Percentiles rank a stretch among this genome's conserved stretches.
Conservation (phyloP, 2,797 vertebrate genomes). For the Oryzias dopingdopingensis region DNA sequence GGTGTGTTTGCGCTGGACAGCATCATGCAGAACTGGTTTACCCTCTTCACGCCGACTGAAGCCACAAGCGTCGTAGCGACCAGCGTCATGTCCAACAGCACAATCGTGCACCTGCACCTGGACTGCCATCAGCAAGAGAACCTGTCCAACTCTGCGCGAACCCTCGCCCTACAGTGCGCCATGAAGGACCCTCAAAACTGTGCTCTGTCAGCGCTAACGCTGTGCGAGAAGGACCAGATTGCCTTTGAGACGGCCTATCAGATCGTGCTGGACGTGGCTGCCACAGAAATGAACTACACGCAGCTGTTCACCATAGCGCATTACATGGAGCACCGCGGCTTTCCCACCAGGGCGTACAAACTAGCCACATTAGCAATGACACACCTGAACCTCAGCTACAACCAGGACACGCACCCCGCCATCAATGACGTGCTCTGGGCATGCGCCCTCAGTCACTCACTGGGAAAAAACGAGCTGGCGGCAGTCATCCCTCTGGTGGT, state of each 20-base stretch:
- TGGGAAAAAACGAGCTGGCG: constrained; percentile 96
- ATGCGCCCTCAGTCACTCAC: constrained; percentile 95
- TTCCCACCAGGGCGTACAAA: constrained; percentile 94
- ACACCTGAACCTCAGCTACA: constrained; percentile 97
- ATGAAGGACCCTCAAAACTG: constrained; percentile 99
- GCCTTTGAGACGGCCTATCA: constrained; percentile 98
- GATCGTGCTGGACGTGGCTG: constrained; percentile 94
- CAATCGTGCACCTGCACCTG: constrained; percentile 92
- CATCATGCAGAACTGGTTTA: constrained; percentile 98
- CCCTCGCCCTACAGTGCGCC: constrained; percentile 93
- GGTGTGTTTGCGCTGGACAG: constrained; percentile 93
- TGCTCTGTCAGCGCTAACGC: constrained; percentile 92
- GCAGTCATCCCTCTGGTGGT: constrained; percentile 96
- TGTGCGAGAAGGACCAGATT: constrained; percentile 98
- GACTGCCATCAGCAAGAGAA: constrained; percentile 96
- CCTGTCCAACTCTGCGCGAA: constrained; percentile 92
- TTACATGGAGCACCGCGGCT: constrained; percentile 98
- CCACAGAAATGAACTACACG: constrained; percentile 93
- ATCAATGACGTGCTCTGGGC: constrained; percentile 99
- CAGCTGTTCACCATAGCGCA: constrained; percentile 97
- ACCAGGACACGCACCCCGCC: constrained; percentile 97
- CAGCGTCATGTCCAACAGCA: constrained; percentile 96
- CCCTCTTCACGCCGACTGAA: constrained; percentile 95
- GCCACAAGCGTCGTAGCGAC: constrained; percentile 96
- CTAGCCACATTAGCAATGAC: constrained; percentile 96